Percentiles rank a stretch among this genome's conserved stretches.
phyloP scores from a whole-genome alignment of 2,888 invertebrate species.

The Mythimna pallens region DNA sequence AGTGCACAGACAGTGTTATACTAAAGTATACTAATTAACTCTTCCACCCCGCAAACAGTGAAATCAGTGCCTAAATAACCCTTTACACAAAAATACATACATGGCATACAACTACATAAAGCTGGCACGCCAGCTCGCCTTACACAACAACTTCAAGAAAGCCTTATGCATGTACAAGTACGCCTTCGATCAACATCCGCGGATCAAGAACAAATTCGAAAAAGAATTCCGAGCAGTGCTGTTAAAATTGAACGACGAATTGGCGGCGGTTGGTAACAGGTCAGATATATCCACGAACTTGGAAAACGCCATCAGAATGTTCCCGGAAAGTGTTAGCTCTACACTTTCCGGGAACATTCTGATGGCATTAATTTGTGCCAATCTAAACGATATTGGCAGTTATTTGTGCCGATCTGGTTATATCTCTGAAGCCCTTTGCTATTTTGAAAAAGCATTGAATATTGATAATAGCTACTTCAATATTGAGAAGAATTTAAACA shows the following conservation, averaged over 20 bases:
- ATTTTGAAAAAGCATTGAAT: conserved; percentile 86
- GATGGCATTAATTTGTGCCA: conserved; percentile 36
- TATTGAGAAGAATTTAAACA: conserved; percentile 61
- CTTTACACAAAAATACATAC: conserved; percentile 10
- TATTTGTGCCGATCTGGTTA: conserved; percentile 73
- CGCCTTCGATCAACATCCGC: conserved; percentile 40
- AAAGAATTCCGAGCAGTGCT: conserved; percentile 40
- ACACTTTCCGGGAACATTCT: too few relatives aligned
- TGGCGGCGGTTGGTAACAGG: conserved; percentile 25
- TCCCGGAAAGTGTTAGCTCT: conserved; percentile 33
- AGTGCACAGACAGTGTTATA: neutral
- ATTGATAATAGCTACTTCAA: conserved; percentile 83
- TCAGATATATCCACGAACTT: conserved; percentile 49
- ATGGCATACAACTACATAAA: conserved; percentile 22
- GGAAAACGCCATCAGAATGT: conserved; percentile 38
- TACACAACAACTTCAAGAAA: conserved; percentile 19
- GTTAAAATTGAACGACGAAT: conserved; percentile 37
- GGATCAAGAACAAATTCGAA: conserved; percentile 14
- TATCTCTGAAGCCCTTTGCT: conserved; percentile 84
- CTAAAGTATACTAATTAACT: neutral
- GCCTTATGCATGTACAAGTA: conserved; percentile 48
- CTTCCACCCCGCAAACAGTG: neutral
- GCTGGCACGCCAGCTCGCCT: conserved; percentile 32
- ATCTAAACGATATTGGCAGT: conserved; percentile 63
- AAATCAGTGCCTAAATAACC: neutral